Conservation (phyloP, 1,140 invertebrate genomes). For the Aradophagus sp. region DNA sequence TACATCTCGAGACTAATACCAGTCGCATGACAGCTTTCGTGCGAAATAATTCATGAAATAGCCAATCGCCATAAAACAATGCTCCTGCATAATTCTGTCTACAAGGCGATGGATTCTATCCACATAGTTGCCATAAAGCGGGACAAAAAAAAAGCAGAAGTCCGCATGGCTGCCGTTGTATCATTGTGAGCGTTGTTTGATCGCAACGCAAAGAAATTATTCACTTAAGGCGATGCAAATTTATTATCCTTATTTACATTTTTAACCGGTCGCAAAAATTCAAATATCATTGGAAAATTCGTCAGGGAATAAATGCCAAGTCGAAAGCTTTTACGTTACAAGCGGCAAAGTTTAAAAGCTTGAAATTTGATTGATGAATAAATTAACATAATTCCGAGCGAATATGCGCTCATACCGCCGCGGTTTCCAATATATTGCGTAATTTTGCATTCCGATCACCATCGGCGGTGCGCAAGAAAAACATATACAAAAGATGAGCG, state of each 20-base stretch:
- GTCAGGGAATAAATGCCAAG: conserved; percentile 21
- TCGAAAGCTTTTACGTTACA: conserved; percentile 10
- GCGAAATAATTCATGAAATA: conserved; percentile 19
- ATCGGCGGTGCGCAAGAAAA: conserved; percentile 21
- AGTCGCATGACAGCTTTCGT: conserved; percentile 11
- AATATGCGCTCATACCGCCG: conserved; percentile 38
- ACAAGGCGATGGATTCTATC: not conserved
- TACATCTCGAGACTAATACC: too few species aligned
- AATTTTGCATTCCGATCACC: conserved; percentile 47
- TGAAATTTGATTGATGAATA: conserved; percentile 48
- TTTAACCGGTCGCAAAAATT: conserved; percentile 21
- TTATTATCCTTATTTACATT: conserved; percentile 28
- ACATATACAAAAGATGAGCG: conserved; percentile 35
- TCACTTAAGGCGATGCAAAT: conserved; percentile 24
- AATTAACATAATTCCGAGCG: conserved; percentile 41
- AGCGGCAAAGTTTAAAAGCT: conserved; percentile 32
- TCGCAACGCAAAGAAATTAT: conserved; percentile 17
- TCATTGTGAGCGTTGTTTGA: conserved; percentile 19
- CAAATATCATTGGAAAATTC: conserved; percentile 24
- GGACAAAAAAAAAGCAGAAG: not conserved
- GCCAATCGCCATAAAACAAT: conserved; percentile 5
- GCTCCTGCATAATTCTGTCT: conserved; percentile 10
- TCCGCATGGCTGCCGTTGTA: conserved; percentile 2
- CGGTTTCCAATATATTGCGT: conserved; percentile 38
- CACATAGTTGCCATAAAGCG: too few species aligned